A percentile compares a stretch with the other conserved stretches of the same genome.
Conservation (phyloP, 1,140 invertebrate species). For the Globodera ellingtonae region DNA sequence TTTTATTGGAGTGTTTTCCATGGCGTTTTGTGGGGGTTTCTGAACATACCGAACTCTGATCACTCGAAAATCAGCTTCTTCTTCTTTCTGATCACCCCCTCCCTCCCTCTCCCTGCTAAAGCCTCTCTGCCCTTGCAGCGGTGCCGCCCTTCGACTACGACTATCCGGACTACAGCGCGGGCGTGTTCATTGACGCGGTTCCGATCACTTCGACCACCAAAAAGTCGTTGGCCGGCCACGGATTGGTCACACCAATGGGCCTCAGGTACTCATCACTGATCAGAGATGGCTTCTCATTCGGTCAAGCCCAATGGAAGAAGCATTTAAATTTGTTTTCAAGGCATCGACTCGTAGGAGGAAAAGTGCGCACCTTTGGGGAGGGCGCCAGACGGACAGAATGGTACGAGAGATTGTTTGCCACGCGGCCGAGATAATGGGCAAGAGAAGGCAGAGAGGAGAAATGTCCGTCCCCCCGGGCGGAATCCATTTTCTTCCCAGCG, state of each 20-base stretch:
- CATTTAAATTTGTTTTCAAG: background rate
- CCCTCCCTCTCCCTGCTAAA: background rate
- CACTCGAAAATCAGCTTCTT: too few relatives aligned
- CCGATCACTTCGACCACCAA: slow-evolving; percentile 2
- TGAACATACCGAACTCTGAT: too few relatives aligned
- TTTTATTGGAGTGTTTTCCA: too few relatives aligned
- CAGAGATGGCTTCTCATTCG: too few relatives aligned
- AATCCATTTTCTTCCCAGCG: too few relatives aligned
- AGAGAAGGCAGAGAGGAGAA: background rate
- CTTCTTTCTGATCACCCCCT: background rate
- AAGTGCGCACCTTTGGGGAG: background rate
- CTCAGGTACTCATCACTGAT: background rate
- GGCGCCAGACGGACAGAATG: background rate
- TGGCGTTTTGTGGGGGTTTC: too few relatives aligned
- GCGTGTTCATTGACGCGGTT: slow-evolving; percentile 27
- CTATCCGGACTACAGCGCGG: slow-evolving; percentile 22
- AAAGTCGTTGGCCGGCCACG: background rate
- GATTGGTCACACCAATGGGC: background rate
- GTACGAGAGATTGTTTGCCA: background rate
- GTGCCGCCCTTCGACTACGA: background rate
- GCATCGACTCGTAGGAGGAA: background rate
- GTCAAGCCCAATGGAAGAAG: too few relatives aligned
- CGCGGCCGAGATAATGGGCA: too few relatives aligned
- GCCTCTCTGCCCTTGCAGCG: background rate
- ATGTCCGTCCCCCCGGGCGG: too few relatives aligned